Percentiles rank a stretch among this genome's conserved stretches.
Evolutionary conservation across 2,888 invertebrate genomes (phyloP).

Genomic region (Chorisops tibialis): DNA sequence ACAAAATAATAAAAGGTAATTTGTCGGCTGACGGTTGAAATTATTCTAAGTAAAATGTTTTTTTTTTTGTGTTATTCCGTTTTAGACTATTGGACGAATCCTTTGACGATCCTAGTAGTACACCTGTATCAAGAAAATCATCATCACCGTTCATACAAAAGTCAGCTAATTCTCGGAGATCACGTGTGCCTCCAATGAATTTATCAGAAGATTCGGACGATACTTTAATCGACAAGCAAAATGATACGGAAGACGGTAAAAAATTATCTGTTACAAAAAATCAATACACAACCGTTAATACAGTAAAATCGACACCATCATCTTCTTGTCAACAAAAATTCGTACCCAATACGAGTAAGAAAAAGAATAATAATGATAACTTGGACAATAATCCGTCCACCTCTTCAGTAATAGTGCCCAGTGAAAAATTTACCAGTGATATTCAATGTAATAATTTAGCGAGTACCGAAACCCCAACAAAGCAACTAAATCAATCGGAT

Average conservation of each 20-base stretch:
- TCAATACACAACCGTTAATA: slow-evolving; percentile 16
- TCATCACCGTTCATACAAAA: slow-evolving; percentile 12
- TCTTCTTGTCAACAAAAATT: slow-evolving; percentile 17
- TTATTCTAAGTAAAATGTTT: not conserved
- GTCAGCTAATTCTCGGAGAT: slow-evolving; percentile 13
- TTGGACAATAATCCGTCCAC: slow-evolving; percentile 26
- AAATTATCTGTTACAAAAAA: slow-evolving; percentile 28
- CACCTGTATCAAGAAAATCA: slow-evolving; percentile 24
- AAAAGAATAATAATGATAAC: slow-evolving; percentile 22
- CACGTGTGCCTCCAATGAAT: slow-evolving; percentile 33
- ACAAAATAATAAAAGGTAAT: slow-evolving; percentile 40
- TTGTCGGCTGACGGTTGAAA: not conserved
- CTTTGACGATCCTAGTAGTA: not conserved
- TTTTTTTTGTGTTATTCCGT: not conserved
- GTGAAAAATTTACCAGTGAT: slow-evolving; percentile 3
- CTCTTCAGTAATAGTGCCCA: slow-evolving; percentile 5
- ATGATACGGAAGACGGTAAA: slow-evolving; percentile 26
- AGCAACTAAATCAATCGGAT: slow-evolving; percentile 57
- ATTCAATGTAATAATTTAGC: slow-evolving; percentile 1
- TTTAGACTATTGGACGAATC: not conserved
- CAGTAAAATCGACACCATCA: slow-evolving; percentile 20
- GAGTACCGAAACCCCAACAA: slow-evolving; percentile 19
- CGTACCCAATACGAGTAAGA: slow-evolving; percentile 28
- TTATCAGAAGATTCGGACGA: slow-evolving; percentile 34
- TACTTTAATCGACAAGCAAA: not conserved